phyloP scores from a whole-genome alignment of 2,113 vertebrate genomes.

The Melanerpes formicivorus region DNA sequence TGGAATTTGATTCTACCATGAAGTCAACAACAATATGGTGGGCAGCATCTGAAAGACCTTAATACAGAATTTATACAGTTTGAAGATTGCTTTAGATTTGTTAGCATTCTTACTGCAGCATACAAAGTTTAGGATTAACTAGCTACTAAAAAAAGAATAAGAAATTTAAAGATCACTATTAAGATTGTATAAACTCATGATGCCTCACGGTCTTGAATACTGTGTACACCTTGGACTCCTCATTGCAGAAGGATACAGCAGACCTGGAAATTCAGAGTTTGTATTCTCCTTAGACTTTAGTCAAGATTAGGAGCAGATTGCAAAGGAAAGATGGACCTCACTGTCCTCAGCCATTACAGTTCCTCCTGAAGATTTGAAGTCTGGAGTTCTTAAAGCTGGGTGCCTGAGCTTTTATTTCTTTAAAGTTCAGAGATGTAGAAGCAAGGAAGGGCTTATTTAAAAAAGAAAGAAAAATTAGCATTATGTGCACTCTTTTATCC shows the following conservation, averaged over 20 bases:
- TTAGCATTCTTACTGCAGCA: not conserved
- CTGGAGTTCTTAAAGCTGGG: not conserved
- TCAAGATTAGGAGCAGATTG: not conserved
- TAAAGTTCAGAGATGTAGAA: not conserved
- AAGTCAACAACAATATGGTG: not conserved
- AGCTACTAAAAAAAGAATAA: not conserved
- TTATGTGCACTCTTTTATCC: not conserved
- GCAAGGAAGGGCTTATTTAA: not conserved
- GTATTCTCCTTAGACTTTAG: not conserved
- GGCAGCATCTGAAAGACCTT: not conserved
- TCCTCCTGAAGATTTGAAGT: not conserved
- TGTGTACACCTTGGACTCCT: not conserved
- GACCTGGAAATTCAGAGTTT: not conserved
- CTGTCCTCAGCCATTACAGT: not conserved
- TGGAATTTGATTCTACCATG: not conserved
- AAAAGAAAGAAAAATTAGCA: not conserved
- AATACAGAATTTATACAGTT: not conserved
- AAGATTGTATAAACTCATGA: not conserved
- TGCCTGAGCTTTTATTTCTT: not conserved
- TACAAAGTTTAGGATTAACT: not conserved
- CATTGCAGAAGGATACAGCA: not conserved
- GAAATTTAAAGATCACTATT: not conserved
- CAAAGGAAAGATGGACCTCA: not conserved
- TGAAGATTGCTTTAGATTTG: not conserved
- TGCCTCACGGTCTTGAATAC: not conserved